Evolutionary conservation across 2,888 invertebrate genomes (phyloP), one percentile per base, ranked within the genome.

Genomic region (Gymnoscelis rufifasciata): DNA sequence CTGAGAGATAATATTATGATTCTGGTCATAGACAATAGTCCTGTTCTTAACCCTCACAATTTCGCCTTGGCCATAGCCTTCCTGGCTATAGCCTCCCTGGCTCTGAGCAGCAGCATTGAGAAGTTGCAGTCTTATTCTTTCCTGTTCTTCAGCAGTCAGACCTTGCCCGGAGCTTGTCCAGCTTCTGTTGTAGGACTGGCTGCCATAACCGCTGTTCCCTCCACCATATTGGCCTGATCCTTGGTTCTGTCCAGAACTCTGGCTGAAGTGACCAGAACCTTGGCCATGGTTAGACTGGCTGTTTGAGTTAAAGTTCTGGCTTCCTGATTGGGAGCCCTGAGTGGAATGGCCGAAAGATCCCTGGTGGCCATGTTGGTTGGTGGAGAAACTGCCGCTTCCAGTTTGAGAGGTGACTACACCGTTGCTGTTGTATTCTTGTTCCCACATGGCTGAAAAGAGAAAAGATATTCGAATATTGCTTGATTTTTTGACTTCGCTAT

Each of bases 1-100:
- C 59, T 86, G 75, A 0, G 88, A 87, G 19, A 82, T 69, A 5
- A 90, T 81, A 30, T 83, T 86, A 47, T 83, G 77, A 45, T 88
- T 83, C 13, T 74, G 74, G 52, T 84, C 81, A 35, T 83, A 80
- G 1, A 82, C 59, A 28, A 77, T 69, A 0, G 82, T 82, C 53
- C 62, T 77, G 43, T 87, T 87, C 57, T 62, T 79, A 1, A 75
- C 59, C 36, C 62, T 70, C 0, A 78, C 73, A 1, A 83, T 54
- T 37, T 70, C 67, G 0, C 76, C 74, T 31, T 62, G 59, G 0
- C 61, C 62, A 13, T 67, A 60, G 2, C 66, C 73, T 55, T 29
- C 33, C 7, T 55, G 52, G 7, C 51, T 46, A 8, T 66, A 59
- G 2, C 66, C 73, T 52, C 38, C 68, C 59, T 62, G 33, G 47